Evolutionary conservation across 2,888 invertebrate species (phyloP).

Genomic region (Papilio gigon): DNA sequence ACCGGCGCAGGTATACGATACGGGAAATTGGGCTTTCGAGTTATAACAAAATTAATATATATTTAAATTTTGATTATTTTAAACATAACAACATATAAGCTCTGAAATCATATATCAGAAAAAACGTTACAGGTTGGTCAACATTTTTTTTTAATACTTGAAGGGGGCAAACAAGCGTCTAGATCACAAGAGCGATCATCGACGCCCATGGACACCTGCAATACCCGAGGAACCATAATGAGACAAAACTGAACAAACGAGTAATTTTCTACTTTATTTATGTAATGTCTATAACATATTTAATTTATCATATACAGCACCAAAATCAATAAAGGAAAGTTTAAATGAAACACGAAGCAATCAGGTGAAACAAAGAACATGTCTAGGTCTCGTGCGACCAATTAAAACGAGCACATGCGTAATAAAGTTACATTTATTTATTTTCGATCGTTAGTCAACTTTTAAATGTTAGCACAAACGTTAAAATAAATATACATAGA

Average conservation of each 20-base stretch:
- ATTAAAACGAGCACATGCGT: neutral
- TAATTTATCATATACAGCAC: neutral
- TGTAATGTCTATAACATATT: neutral
- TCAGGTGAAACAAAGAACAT: neutral
- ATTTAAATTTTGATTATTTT: neutral
- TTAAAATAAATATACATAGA: constrained; percentile 34
- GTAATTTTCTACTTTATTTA: too few species aligned
- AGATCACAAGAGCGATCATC: too few species aligned
- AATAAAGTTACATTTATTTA: constrained; percentile 31
- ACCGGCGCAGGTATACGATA: constrained; percentile 4
- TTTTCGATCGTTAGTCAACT: constrained; percentile 1
- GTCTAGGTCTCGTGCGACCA: constrained; percentile 20
- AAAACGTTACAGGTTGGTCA: too few species aligned
- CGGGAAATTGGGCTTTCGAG: neutral
- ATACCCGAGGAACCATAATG: too few species aligned
- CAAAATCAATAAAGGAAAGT: neutral
- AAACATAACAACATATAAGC: neutral
- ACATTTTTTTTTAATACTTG: too few species aligned
- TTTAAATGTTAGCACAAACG: constrained; percentile 16
- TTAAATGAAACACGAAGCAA: constrained; percentile 8
- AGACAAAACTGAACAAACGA: too few species aligned
- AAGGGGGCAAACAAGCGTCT: too few species aligned
- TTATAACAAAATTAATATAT: neutral
- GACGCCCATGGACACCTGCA: too few species aligned
- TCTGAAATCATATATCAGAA: neutral